Base-by-base conservation (phyloP, 2,888 invertebrate species). In the Choreutis nemorana region DNA sequence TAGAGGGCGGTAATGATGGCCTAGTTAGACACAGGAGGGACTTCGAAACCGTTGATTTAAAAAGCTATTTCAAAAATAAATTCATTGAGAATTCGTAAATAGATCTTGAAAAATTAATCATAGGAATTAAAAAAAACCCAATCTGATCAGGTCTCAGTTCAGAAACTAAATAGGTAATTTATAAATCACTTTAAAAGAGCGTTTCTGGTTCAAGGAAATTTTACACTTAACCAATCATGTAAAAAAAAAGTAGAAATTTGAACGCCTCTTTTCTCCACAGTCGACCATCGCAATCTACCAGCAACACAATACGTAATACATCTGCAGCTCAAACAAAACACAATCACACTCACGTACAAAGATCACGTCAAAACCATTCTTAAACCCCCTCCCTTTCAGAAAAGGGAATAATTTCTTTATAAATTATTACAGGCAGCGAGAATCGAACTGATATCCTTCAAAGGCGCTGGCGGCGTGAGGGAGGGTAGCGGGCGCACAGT, bases 391-490 rank as follows among this genome's bases (percentile, higher is more conserved):
- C 31, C 7, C 24, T 7, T 21, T 11, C 21, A 37, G 37, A 35
- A 63, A 63, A 63, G 52, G 46, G 65, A 64, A 84, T 83, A 84
- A 84, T 84, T 84, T 82, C 83, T 82, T 81, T 83, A 81, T 84
- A 84, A 84, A 84, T 83, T 83, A 84, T 83, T 82, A 75, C 82
- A 68, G 66, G 54, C 67, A 68, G 75, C 79, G 75, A 81, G 84
- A 84, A 84, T 84, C 83, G 84, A 85, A 83, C 83, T 71, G 83
- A 83, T 83, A 84, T 84, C 84, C 72, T 73, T 75, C 72, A 70
- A 72, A 72, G 67, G 62, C 53, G 54, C 40, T 38, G 31, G 41
- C 30, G 44, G 47, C 36, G 31, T 37, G 57, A 45, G 42, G 40
- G 35, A 34, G 29, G 41, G 52, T 47, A 49, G 52, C 48, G 49